Base-by-base conservation (phyloP, 2,888 invertebrate species). In the Hydrotaea cyrtoneurina region DNA sequence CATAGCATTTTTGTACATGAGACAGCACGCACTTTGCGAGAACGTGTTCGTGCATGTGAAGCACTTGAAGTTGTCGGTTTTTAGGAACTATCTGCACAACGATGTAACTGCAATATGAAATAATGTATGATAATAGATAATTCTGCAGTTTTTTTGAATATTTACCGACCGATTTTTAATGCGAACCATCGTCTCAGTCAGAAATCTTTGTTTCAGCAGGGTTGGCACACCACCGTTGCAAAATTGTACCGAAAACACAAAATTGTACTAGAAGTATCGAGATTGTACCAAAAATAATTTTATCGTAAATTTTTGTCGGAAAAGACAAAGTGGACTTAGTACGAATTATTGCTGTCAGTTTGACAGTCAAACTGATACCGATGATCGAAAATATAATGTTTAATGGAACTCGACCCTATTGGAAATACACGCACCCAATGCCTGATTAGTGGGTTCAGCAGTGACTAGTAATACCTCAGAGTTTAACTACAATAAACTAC, bases 91-190 rank as follows among this genome's bases (percentile, higher is more conserved):
- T 94, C 93, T 95, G 94, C 2, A 96, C 93, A 0, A 95, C 94
- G 26, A 96, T 93, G 86, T 96, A 96, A 87, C 96, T 96, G 76
- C n/a, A n/a, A n/a, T n/a, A n/a, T n/a, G n/a, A n/a, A n/a, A n/a
- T n/a, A 36, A 36, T 3, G 36, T 5, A 8, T 36, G 36, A 36
- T 5, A 69, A 87, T n/a, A 85, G 1, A n/a, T 17, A 19, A 53
- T 53, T 17, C 19, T 3, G 17, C 19, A 21, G 31, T 2, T 4
- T 31, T 31, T 4, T 31, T 76, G 39, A 53, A 31, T 72, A 31
- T n/a, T n/a, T n/a, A 84, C 78, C 87, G 90, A 95, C 95, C 95
- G 94, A 90, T 95, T 94, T 90, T 95, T 95, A 79, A 94, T 94
- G 19, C 95, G 94, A 66, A 95, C 95, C 95, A 95, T 95, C 87